A percentile compares a stretch with the other conserved stretches of the same genome.
These are phyloP conservation scores for Phenganax marumi DNA, from an alignment of 92 coral and sea anemone genomes.

Conservation along the genomic window DNA sequence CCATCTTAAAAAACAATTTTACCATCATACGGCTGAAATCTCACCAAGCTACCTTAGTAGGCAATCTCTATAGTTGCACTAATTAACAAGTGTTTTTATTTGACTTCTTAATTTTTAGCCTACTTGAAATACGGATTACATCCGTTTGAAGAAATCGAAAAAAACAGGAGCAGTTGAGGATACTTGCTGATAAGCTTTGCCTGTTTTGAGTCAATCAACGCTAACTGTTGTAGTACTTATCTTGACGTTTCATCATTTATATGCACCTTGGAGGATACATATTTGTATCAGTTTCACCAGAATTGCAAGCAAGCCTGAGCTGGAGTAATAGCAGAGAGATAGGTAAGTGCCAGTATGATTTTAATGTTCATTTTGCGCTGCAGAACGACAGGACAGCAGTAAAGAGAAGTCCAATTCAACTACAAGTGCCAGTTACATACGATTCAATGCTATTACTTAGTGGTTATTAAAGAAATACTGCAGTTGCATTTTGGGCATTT, in stretches of 20 bases:
- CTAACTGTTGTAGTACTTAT: neutral
- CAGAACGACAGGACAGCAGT: too few relatives aligned
- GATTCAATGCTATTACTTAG: too few relatives aligned
- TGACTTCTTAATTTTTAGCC: slow-evolving; percentile 6
- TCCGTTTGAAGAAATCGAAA: neutral
- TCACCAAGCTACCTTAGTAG: neutral
- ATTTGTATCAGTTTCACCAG: neutral
- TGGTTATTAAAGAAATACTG: too few relatives aligned
- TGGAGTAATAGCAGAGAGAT: neutral
- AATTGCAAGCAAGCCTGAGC: neutral
- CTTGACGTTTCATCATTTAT: slow-evolving; percentile 10
- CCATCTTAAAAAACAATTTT: neutral
- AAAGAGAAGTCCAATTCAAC: too few relatives aligned
- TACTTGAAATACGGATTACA: neutral
- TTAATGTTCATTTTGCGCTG: too few relatives aligned
- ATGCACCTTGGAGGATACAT: neutral
- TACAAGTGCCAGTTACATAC: too few relatives aligned
- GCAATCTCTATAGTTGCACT: neutral
- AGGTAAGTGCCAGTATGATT: too few relatives aligned
- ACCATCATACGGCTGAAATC: neutral
- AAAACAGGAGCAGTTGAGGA: neutral
- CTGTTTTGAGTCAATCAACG: slow-evolving; percentile 19
- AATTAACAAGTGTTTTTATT: neutral
- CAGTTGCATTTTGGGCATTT: too few relatives aligned
- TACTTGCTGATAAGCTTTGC: neutral